Evolutionary conservation across 1,140 invertebrate genomes (phyloP), one percentile per base, ranked within the genome.

Genomic region (Drosophila baimaii): DNA sequence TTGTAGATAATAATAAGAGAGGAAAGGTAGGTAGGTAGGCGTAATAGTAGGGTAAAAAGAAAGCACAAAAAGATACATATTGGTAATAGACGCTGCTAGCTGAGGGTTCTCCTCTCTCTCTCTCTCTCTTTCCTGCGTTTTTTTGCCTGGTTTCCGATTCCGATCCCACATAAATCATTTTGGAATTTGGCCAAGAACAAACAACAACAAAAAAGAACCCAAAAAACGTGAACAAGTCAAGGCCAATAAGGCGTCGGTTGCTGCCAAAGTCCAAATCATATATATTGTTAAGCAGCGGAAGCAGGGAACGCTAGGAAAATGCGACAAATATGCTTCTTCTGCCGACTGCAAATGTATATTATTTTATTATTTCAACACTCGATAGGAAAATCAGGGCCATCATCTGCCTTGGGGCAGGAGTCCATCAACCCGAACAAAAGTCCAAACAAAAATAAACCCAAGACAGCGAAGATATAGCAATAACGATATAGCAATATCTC

Each of bases 81-180:
- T n/a, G 44, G 27, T 44, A 35, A 35, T 35, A 49, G 21, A n/a
- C 9, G 6, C 31, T 27, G 15, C 56, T 46, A 61, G 41, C 41
- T 46, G 56, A 58, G n/a, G n/a, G 39, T 23, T 31, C 35, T 8
- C n/a, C n/a, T 17, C 13, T 1, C 43, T 19, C 39, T 41, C 21
- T 64, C 17, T 27, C 5, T 17, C 12, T 25, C 19, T 33, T 51
- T 23, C 51, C 37, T 37, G 27, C 33, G 25, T 17, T 17, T 43
- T 17, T 66, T 54, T 8, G 17, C 21, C 19, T 62, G 57, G 19
- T 52, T 39, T 23, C 41, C 66, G 29, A 47, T 49, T 29, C n/a
- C 46, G 8, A 56, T 57, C 37, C 21, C 19, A 39, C 58, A 84
- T 88, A 81, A 81, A 88, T 88, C 82, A 83, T 54, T 59, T 88